Evolutionary conservation across 2,888 invertebrate species (phyloP).

Genomic region (Hesperia comma): DNA sequence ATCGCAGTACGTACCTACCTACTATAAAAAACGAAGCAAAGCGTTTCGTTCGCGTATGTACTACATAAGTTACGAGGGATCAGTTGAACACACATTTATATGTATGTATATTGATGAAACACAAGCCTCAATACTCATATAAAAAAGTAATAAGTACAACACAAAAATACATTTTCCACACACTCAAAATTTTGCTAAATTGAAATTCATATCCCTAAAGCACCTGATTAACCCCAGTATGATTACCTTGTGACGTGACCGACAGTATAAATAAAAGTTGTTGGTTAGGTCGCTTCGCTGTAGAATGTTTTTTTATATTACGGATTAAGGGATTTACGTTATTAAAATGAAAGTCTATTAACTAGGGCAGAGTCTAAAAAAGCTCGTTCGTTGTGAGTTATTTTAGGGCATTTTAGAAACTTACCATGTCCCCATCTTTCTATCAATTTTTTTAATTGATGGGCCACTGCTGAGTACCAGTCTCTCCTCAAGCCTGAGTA

Average conservation of each 20-base stretch:
- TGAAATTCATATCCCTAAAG: constrained; percentile 12
- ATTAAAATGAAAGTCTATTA: constrained; percentile 29
- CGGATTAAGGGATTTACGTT: constrained; percentile 19
- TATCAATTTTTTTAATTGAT: no score
- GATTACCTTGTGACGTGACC: constrained; percentile 32
- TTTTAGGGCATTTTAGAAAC: neutral
- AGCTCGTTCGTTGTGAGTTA: constrained; percentile 9
- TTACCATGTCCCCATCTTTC: no score
- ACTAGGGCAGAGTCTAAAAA: constrained; percentile 8
- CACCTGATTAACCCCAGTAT: constrained; percentile 19
- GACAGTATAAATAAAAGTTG: constrained; percentile 31
- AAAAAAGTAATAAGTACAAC: neutral
- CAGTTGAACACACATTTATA: no score
- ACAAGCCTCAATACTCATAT: no score
- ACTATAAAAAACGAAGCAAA: no score
- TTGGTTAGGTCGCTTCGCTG: constrained; percentile 3
- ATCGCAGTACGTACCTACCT: no score
- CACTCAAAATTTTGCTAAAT: constrained; percentile 2
- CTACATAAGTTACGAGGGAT: no score
- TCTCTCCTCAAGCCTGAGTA: no score
- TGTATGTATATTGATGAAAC: no score
- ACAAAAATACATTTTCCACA: neutral
- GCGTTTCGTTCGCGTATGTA: no score
- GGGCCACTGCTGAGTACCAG: no score
- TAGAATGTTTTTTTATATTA: constrained; percentile 25